These are phyloP conservation scores for Antechinus flavipes DNA, from an alignment of 2,113 vertebrate species.

Conservation along the genomic window DNA sequence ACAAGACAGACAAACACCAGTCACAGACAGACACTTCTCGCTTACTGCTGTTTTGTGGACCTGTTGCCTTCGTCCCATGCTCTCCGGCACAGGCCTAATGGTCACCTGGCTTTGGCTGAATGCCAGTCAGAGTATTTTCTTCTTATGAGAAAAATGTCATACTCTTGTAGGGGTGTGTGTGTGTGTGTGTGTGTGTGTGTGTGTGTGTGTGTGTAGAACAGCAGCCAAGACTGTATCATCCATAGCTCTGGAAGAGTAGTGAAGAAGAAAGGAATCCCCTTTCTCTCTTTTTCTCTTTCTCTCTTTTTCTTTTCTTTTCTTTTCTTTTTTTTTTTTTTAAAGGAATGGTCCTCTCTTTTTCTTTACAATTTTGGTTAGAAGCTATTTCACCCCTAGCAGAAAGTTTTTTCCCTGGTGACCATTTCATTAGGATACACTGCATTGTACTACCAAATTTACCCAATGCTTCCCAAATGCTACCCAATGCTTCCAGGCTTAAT, in stretches of 20 bases:
- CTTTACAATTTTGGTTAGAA: neutral
- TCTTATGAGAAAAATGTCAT: neutral
- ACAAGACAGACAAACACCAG: no score
- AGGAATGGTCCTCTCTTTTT: neutral
- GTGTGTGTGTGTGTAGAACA: neutral
- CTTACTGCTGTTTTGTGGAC: neutral
- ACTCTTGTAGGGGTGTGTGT: neutral
- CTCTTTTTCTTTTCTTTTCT: neutral
- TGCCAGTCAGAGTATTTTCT: neutral
- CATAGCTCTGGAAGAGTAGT: neutral
- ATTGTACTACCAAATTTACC: neutral
- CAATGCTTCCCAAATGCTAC: neutral
- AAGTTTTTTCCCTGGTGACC: neutral
- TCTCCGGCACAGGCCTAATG: neutral
- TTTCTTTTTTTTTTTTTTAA: neutral
- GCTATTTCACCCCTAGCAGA: neutral
- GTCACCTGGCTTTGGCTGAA: neutral
- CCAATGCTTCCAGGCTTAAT: neutral
- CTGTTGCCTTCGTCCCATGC: neutral
- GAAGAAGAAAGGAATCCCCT: neutral
- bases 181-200: no score
- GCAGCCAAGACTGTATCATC: neutral
- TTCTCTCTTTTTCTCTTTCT: neutral
- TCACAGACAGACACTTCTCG: neutral
- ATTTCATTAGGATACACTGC: neutral